Base-by-base conservation (phyloP, 2,113 vertebrate genomes). In the Vimba vimba region DNA sequence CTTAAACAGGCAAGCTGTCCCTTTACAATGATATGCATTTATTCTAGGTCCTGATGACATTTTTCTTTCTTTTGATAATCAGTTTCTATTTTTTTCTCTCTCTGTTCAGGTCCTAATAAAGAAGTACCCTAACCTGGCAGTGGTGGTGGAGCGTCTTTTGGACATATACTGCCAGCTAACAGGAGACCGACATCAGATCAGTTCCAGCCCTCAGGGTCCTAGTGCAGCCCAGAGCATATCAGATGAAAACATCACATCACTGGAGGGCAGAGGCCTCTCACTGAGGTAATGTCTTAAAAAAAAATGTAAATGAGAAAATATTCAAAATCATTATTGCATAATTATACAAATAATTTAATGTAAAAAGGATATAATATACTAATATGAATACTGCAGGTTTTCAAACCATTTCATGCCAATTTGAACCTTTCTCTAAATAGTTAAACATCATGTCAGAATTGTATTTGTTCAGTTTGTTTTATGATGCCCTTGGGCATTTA, bases 141-240 rank as follows among this genome's bases (percentile, higher is more conserved):
- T 94, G 84, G 96, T 96, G 87, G 86, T 92, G 6, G 96, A 97
- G 77, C 95, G 95, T 69, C 95, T 99, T 59, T 91, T 99, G 86
- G 97, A 97, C 59, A 98, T 99, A 91, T 99, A 97, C 91, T 94
- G 95, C 84, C 94, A 97, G 84, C 96, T 99, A 83, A 96, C 95
- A 0, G 97, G 97, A 66, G 96, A 97, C 68, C 96, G 94, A 80
- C 97, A 97, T 90, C 88, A 90, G 11, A 84, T 23, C 25, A 52
- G 71, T 4, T 87, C 2, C 50, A 79, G 77, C 84, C 85, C 77
- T 0, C 0, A 77, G 25, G 13, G 66, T 50, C 87, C 88, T 1
- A 91, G 91, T 0, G 64, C 85, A 78, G 64, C 79, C 62, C 93
- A 94, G 85, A 73, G 85, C 12, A 91, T 60, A 74, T 83, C 80